Base-by-base conservation (phyloP, 1,140 invertebrate genomes). In the Nomia melanderi region DNA sequence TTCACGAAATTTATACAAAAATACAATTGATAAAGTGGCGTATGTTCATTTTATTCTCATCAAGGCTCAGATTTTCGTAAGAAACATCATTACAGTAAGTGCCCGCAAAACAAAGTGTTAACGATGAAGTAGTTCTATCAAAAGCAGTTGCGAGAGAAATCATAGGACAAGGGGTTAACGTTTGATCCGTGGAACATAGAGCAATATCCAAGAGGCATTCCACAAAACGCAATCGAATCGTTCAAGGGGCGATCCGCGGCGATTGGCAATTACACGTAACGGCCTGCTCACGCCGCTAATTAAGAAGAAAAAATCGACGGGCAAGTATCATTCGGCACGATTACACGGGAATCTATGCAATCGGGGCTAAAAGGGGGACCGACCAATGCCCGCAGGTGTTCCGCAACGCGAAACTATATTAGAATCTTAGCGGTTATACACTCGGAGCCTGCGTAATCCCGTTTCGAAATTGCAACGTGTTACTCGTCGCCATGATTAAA, bases 401-500 rank as follows among this genome's bases (percentile, higher is more conserved):
- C n/a, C 33, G 25, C 44, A 44, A 59, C 31, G 36, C 17, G 62
- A 39, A 66, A 57, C 39, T 41, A 29, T 67, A 56, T n/a, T 67
- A n/a, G 63, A 67, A 31, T 44, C 27, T 20, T 33, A n/a, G 27
- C 6, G 56, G 57, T 44, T 31, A 67, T 56, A 56, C n/a, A n/a
- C 14, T 23, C 23, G 60, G 8, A 41, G 27, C 36, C 36, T 44
- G 44, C 65, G 41, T 71, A 77, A 71, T 77, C 67, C 57, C 75
- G 57, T 62, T 62, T 62, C 33, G 57, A 69, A 69, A 69, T 67
- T 76, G 73, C 73, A 69, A 65, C 62, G 44, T 47, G 71, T 69
- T 47, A 57, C 64, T 29, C 73, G 63, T 76, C 73, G 73, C 31
- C 62, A 41, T 62, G 75, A 71, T 70, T 77, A 70, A 77, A 77